Evolutionary conservation across 2,888 invertebrate species (phyloP).

Genomic region (Xestoiulus laeticollis): DNA sequence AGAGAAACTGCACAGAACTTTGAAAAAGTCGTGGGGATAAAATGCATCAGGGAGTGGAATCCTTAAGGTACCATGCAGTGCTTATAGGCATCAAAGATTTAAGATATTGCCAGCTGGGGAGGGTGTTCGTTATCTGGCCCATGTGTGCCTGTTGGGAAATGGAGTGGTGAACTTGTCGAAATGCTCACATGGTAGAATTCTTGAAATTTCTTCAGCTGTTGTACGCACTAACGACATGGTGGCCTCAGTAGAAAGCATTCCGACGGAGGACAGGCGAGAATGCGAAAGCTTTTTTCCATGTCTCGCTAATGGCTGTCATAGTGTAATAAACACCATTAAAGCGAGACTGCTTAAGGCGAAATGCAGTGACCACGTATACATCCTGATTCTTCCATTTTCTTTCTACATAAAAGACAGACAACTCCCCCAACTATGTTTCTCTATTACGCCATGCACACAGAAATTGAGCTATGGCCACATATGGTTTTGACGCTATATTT

Average conservation of each 20-base stretch:
- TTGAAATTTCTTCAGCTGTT: conserved; percentile 37
- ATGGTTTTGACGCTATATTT: conserved; percentile 37
- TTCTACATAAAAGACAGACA: conserved; percentile 17
- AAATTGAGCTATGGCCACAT: conserved; percentile 33
- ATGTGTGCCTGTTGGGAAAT: conserved; percentile 37
- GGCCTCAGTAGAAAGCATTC: conserved; percentile 29
- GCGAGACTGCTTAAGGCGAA: conserved; percentile 3
- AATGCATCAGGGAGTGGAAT: background rate
- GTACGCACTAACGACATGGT: conserved; percentile 34
- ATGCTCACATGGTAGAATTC: conserved; percentile 25
- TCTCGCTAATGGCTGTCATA: conserved; percentile 37
- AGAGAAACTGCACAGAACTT: background rate
- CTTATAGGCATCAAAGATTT: conserved; percentile 3
- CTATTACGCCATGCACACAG: background rate
- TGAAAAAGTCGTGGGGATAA: background rate
- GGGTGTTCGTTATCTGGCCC: conserved; percentile 12
- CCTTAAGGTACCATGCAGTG: background rate
- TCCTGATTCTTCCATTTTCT: conserved; percentile 3
- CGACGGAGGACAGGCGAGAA: conserved; percentile 18
- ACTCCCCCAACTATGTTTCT: background rate
- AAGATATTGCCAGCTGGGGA: conserved; percentile 29
- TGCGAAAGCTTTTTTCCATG: conserved; percentile 37
- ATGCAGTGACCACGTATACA: conserved; percentile 4
- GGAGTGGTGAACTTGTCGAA: conserved; percentile 29
- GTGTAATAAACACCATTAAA: conserved; percentile 37